Evolutionary conservation across 2,888 invertebrate genomes (phyloP).

Genomic region (Petrolisthes cinctipes): DNA sequence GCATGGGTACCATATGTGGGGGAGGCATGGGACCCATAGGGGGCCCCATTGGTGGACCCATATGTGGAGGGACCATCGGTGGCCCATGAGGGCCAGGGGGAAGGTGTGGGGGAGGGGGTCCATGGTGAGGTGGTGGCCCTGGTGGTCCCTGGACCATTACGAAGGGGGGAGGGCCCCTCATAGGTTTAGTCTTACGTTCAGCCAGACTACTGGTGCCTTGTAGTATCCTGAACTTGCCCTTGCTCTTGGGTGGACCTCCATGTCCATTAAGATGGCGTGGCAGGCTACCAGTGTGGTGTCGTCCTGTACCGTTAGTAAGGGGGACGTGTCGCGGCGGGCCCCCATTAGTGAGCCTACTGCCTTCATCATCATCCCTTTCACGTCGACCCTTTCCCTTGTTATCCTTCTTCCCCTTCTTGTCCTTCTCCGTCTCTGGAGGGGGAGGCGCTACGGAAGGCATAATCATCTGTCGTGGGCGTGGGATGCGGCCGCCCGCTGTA

Average conservation of each 20-base stretch:
- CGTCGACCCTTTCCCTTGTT: constrained; percentile 40
- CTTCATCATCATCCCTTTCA: constrained; percentile 48
- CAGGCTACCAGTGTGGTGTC: constrained; percentile 57
- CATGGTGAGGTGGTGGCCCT: constrained; percentile 38
- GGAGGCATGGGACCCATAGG: constrained; percentile 51
- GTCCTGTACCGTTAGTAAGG: constrained; percentile 57
- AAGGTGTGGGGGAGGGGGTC: constrained; percentile 46
- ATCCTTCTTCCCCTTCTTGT: constrained; percentile 55
- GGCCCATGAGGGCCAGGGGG: constrained; percentile 70
- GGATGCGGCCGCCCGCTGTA: constrained; percentile 55
- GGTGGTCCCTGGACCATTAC: constrained; percentile 66
- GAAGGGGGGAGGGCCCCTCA: constrained; percentile 60
- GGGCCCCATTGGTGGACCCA: constrained; percentile 65
- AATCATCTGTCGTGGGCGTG: constrained; percentile 83
- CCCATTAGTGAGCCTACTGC: constrained; percentile 52
- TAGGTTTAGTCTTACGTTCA: constrained; percentile 60
- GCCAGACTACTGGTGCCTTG: constrained; percentile 56
- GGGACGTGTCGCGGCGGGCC: constrained; percentile 58
- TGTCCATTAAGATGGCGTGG: constrained; percentile 62
- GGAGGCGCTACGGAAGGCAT: constrained; percentile 86
- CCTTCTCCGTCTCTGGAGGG: constrained; percentile 75
- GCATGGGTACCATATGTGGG: constrained; percentile 67
- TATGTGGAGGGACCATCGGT: constrained; percentile 71
- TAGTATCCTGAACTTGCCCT: constrained; percentile 56
- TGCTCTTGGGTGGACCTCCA: constrained; percentile 49